Evolutionary conservation across 2,888 invertebrate genomes (phyloP), one percentile per base, ranked within the genome.

Genomic region (Pyrrhosoma nymphula): DNA sequence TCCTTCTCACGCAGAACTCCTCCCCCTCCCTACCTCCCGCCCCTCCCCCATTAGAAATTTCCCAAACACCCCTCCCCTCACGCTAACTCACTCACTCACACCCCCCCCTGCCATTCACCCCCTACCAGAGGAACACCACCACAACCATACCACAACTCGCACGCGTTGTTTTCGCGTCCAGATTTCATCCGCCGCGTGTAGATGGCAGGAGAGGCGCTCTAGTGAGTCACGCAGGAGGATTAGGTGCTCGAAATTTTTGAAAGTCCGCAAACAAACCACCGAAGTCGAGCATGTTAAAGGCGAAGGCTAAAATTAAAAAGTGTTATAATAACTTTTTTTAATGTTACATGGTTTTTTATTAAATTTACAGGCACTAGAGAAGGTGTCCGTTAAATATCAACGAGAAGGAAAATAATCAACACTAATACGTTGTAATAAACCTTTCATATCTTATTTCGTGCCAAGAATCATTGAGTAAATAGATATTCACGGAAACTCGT

Each of bases 121-220:
- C 26, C 82, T 26, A 1, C 88, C 47, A 18, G n/a, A n/a, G n/a
- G n/a, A n/a, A 35, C 56, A 10, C 23, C 47, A 4, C 35, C 88
- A 20, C 56, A n/a, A 30, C 47, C 39, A 56, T 18, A 39, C 3
- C 95, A 96, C 96, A 4, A 47, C 47, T 35, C 96, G 97, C 69
- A 20, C 69, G n/a, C 69, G 1, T 3, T 8, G n/a, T 69, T 69
- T 69, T n/a, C 26, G n/a, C 69, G 47, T n/a, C 16, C 30, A 35
- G 82, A 16, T 82, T 82, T 35, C 12, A 30, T 35, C 82, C 82
- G 35, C 35, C 35, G 35, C 82, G 82, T 82, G 35, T 35, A 82
- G 82, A 82, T 82, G 82, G 82, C 82, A 82, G 82, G 26, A 26
- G 82, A 16, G 82, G 12, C 35, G 16, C 26, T 0, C 14, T 26